Base-by-base conservation (phyloP, 2,888 invertebrate species). In the Eucriotettix oculatus region DNA sequence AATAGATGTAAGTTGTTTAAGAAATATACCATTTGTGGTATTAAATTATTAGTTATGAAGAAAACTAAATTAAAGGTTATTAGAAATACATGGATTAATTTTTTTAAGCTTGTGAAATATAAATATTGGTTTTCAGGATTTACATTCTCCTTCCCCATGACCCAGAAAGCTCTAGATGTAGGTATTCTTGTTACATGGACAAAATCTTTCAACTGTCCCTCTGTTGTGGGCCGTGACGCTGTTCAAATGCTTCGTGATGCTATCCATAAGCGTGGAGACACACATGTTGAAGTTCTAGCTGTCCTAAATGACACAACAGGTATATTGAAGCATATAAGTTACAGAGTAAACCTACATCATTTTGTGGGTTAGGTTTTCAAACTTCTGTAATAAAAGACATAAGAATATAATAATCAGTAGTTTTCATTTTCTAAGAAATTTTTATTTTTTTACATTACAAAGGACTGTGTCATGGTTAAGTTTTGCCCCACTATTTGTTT, bases 101-200 rank as follows among this genome's bases (percentile, higher is more conserved):
- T 29, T 29, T 29, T 29, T 5, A 29, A 29, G 7, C 29, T 5
- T 29, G 29, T 29, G 29, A 7, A 29, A 29, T 29, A 53, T 54
- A 61, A 29, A 29, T 29, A 29, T 29, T 29, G 2, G 29, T 29
- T 65, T 67, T n/a, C 74, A 85, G 87, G 88, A 10, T 90, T 90
- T 73, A 89, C 89, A 1, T 90, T 90, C 74, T 90, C 90, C 42
- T 90, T 90, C 72, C 90, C 90, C 10, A 86, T 89, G 81, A 77
- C 78, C 64, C 90, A 88, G 70, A 81, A 83, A 68, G 82, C 84
- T 54, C 76, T 90, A 62, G 81, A 84, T 63, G 80, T 80, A 11
- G 89, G 86, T n/a, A 77, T 83, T 66, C 77, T 90, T 65, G 81
- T 85, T 16, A 85, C 86, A n/a, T 90, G 90, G 90, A 90, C 90